Base-by-base conservation (phyloP, 2,113 vertebrate genomes). In the Salvelinus sp. region DNA sequence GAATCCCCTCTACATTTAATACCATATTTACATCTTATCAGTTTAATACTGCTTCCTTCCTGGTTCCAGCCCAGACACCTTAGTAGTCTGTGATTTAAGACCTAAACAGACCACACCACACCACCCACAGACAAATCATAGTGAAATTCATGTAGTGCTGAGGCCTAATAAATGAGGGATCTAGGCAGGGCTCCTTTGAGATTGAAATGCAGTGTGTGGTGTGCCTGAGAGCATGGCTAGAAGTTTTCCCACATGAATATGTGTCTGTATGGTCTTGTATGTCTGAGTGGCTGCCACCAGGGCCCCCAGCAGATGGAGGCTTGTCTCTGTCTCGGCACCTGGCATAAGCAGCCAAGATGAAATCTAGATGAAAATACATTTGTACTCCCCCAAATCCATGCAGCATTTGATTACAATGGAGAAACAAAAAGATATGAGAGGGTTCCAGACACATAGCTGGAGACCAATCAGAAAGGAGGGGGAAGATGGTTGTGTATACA, bases 191-290 rank as follows among this genome's bases (percentile, higher is more conserved):
- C 82, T 82, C 86, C 85, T 91, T 90, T 91, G 88, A 92, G 91
- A 92, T 91, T 91, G 87, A 92, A 93, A 90, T 92, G 88, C 78
- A 79, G 89, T 90, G 88, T 89, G 91, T 78, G 76, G 84, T 80
- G 87, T 87, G 88, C 86, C 85, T 85, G 86, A 85, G 87, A 86
- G 86, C 79, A 83, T 83, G 86, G 87, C 90, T 83, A 91, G 90
- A 92, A 89, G 74, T 86, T 89, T 93, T 92, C 93, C 90, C 91
- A 93, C 93, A 93, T 93, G 94, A 94, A 93, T 93, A 90, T 92
- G 88, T 91, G 91, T 92, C 92, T 92, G 91, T 92, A 87, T 91
- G 85, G 90, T 82, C 86, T 83, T n/a, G 88, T 90, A 86, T 91
- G 27, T 68, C 47, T 75, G 82, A 13, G 87, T 92, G 92, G 89